Evolutionary conservation across 1,140 invertebrate genomes (phyloP).

Genomic region (Anastrepha obliqua): DNA sequence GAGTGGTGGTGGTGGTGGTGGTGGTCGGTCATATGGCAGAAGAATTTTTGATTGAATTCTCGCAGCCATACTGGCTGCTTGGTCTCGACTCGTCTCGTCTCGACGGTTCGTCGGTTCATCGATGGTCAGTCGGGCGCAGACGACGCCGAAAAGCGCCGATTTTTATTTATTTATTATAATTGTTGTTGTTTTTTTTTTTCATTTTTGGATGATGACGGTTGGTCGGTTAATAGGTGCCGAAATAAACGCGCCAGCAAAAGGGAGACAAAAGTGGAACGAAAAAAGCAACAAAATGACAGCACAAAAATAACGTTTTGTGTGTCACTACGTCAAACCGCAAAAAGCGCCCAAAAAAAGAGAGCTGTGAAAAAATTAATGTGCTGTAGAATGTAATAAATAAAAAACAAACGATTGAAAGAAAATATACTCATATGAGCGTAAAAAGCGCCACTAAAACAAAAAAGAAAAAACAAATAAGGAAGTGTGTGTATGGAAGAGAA

Average conservation of each 20-base stretch:
- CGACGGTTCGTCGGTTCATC: background rate
- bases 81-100: background rate
- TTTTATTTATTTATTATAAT: background rate
- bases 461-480: background rate
- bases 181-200: background rate
- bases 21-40: background rate
- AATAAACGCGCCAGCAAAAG: background rate
- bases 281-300: constrained; percentile 1
- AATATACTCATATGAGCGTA: background rate
- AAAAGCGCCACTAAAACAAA: background rate
- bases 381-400: background rate
- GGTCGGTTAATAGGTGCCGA: constrained; percentile 19
- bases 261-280: background rate
- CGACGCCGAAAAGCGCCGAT: background rate
- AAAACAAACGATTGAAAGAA: background rate
- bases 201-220: background rate
- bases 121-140: background rate
- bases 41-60: constrained; percentile 52
- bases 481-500: background rate
- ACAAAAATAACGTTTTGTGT: constrained; percentile 19
- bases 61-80: constrained; percentile 37
- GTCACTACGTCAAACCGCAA: constrained; percentile 44
- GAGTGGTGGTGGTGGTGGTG: background rate
- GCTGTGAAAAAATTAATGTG: background rate
- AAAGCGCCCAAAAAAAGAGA: background rate